These are phyloP conservation scores for Scolopax bukidnonensis DNA, from an alignment of 2,797 vertebrate genomes.

Conservation along the genomic window DNA sequence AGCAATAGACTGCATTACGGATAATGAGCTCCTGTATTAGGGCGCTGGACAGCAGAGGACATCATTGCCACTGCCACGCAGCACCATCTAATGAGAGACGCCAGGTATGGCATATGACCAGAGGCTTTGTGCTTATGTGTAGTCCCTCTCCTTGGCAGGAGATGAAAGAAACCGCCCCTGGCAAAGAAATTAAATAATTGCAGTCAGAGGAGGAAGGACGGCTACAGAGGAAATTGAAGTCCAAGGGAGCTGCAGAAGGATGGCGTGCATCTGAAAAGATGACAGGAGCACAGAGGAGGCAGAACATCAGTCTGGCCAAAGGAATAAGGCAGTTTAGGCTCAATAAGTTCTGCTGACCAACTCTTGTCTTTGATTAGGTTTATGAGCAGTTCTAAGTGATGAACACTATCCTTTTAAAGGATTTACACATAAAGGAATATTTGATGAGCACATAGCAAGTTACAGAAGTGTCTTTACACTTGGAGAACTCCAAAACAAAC, in stretches of 20 bases:
- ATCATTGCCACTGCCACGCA: neutral
- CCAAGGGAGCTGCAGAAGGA: neutral
- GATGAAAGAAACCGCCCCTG: conserved; percentile 46
- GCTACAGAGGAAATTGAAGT: conserved; percentile 3
- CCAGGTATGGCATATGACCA: neutral
- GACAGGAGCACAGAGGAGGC: neutral
- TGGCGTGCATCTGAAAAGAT: neutral
- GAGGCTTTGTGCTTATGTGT: neutral
- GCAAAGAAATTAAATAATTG: conserved; percentile 49
- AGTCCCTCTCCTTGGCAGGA: neutral
- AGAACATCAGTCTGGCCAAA: neutral
- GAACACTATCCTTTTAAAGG: neutral
- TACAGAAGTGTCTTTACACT: neutral
- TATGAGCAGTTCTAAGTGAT: neutral
- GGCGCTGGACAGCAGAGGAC: neutral
- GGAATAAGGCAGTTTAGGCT: neutral
- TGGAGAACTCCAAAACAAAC: neutral
- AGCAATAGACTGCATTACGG: fast-evolving
- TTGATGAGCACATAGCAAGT: neutral
- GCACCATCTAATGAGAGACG: conserved; percentile 29
- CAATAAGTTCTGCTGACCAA: neutral
- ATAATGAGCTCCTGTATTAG: neutral
- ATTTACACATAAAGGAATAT: neutral
- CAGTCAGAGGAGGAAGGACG: neutral
- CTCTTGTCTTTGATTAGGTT: neutral